These are phyloP conservation scores for Eulemur rubriventer DNA, from an alignment of 2,797 vertebrate genomes.

Conservation along the genomic window DNA sequence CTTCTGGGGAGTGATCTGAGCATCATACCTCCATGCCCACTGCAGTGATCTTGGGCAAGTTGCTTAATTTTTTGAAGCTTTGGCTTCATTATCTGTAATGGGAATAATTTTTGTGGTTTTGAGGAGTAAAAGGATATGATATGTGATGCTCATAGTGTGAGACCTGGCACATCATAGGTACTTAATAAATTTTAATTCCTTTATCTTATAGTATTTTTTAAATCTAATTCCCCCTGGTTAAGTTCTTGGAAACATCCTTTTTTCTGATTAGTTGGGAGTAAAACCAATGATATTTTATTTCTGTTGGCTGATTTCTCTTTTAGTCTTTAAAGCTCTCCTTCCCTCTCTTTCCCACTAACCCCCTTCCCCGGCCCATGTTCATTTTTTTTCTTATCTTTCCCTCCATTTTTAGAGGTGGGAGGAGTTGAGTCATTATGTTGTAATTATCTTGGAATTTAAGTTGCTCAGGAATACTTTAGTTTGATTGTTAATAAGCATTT, in stretches of 20 bases:
- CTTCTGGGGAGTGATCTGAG: neutral
- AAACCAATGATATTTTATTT: slow-evolving; percentile 78
- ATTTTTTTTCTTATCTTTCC: neutral
- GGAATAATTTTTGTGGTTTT: neutral
- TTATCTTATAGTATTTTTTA: neutral
- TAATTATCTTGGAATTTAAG: slow-evolving; percentile 83
- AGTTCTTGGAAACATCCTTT: slow-evolving; percentile 22
- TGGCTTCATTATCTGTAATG: neutral
- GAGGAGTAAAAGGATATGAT: neutral
- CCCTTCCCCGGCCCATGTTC: neutral
- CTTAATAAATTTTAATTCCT: neutral
- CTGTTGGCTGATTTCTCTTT: slow-evolving; percentile 74
- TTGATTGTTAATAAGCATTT: slow-evolving; percentile 85
- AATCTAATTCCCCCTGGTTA: slow-evolving; percentile 5
- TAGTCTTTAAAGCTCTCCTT: slow-evolving; percentile 42
- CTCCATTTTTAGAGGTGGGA: slow-evolving; percentile 58
- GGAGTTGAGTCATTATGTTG: slow-evolving; percentile 81
- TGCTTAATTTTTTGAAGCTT: neutral
- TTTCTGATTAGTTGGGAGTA: slow-evolving; percentile 17
- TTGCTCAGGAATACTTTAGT: slow-evolving; percentile 76
- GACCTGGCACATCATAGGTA: neutral
- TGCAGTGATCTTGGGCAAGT: neutral
- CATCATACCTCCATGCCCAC: neutral
- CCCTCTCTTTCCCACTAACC: slow-evolving; percentile 55
- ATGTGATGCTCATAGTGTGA: neutral